A percentile compares a stretch with the other conserved stretches of the same genome.
Conservation (phyloP, 92 coral and sea anemone species). For the Ricordea florida region DNA sequence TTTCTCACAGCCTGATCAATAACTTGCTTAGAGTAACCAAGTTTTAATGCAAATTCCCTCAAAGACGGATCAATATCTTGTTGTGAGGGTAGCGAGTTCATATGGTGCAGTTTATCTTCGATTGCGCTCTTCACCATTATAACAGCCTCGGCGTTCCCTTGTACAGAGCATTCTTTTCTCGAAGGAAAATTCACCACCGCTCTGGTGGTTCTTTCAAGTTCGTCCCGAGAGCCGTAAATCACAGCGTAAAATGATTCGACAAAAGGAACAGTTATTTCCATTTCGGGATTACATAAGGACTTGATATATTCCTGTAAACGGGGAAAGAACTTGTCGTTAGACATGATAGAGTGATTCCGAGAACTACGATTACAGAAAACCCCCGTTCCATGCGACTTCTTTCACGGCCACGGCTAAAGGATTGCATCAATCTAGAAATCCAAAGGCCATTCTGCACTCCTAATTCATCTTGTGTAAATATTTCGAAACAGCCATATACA, state of each 20-base stretch:
- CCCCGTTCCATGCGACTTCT: background rate
- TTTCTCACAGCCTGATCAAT: constrained; percentile 81
- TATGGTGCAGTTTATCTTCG: constrained; percentile 58
- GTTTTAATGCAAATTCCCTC: constrained; percentile 91
- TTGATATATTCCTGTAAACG: constrained; percentile 62
- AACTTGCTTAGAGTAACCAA: constrained; percentile 85
- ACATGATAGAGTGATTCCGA: background rate
- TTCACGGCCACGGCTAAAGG: background rate
- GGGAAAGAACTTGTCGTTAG: background rate
- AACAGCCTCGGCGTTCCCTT: constrained; percentile 73
- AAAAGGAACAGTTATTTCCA: constrained; percentile 24
- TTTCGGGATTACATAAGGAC: constrained; percentile 69
- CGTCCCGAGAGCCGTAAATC: constrained; percentile 10
- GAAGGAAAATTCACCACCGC: constrained; percentile 74
- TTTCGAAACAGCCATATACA: no score
- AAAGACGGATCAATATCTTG: constrained; percentile 68
- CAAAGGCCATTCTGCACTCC: background rate
- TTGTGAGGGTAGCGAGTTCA: constrained; percentile 4
- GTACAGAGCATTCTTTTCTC: constrained; percentile 30
- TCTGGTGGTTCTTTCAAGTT: constrained; percentile 64
- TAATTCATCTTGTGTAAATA: no score
- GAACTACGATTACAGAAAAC: background rate
- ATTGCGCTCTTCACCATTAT: constrained; percentile 67
- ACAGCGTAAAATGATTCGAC: constrained; percentile 38
- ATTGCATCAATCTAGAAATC: background rate